Evolutionary conservation across 2,113 vertebrate species (phyloP), one percentile per base, ranked within the genome.

Genomic region (Dissostichus mawsoni): DNA sequence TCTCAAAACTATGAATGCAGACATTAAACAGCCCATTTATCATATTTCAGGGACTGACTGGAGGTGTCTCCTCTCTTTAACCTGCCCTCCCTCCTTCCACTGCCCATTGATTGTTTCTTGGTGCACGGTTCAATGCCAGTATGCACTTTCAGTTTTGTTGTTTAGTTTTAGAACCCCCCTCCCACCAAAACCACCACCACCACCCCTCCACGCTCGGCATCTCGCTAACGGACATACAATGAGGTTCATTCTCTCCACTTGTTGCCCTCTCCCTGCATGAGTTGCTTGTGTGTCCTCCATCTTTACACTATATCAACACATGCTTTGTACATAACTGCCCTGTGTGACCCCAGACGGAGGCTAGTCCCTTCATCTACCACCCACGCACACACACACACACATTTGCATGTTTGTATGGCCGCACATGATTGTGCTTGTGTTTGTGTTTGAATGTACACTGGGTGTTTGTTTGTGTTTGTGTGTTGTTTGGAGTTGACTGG

Each of bases 261-360:
- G 90, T 93, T 90, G 86, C 88, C 77, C 70, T 91, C 82, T 88
- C 81, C 69, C 80, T 87, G 84, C 79, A 81, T 85, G 90, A 81
- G 84, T 75, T 88, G 87, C 73, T 85, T 87, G 80, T 89, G 82
- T 89, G 74, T 80, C 76, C 82, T 89, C 89, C 80, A 87, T 90
- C 74, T 91, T 91, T 88, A 90, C 83, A 89, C 92, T 92, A 91
- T 74, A 87, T 91, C 84, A 93, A 94, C 91, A 92, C 82, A 74
- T 10, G 75, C 87, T 87, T 93, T 92, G 91, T 93, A 88, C 84
- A 90, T 90, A 81, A 90, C 78, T 81, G 81, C 81, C 83, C 89
- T 78, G 68, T 70, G 41, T 87, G 89, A 92, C 85, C 83, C 76
- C 68, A 70, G 75, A 76, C 70, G 45, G 69, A 77, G 64, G 74